Evolutionary conservation across 2,888 invertebrate genomes (phyloP).

Genomic region (Bimastos eiseni): DNA sequence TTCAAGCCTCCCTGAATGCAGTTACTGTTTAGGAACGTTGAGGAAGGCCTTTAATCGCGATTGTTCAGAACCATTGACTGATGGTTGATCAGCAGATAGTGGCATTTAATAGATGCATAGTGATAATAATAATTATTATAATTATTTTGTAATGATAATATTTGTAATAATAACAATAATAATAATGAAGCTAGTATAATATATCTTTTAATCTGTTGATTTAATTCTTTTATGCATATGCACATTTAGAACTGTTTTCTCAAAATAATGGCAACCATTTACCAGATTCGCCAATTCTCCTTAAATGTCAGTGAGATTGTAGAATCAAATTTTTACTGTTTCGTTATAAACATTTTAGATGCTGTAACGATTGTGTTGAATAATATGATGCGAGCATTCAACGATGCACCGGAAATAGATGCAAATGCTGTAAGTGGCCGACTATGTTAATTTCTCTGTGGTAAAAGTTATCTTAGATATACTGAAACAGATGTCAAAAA

Average conservation of each 20-base stretch:
- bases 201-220: too few relatives aligned
- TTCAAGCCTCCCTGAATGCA: too few relatives aligned
- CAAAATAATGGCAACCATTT: background rate
- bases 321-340: background rate
- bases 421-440: slow-evolving; percentile 46
- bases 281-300: background rate
- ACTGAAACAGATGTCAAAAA: background rate
- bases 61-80: too few relatives aligned
- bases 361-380: slow-evolving; percentile 68
- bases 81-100: too few relatives aligned
- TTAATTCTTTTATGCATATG: background rate
- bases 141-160: too few relatives aligned
- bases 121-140: too few relatives aligned
- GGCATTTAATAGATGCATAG: too few relatives aligned
- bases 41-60: too few relatives aligned
- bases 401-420: slow-evolving; percentile 51
- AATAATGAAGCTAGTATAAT: too few relatives aligned
- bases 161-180: too few relatives aligned
- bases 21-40: too few relatives aligned
- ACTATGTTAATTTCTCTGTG: background rate
- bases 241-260: background rate
- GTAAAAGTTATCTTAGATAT: background rate
- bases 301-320: background rate
- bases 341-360: slow-evolving; percentile 53
- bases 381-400: slow-evolving; percentile 65